phyloP scores from a whole-genome alignment of 2,888 invertebrate genomes.

The Polia nebulosa region DNA sequence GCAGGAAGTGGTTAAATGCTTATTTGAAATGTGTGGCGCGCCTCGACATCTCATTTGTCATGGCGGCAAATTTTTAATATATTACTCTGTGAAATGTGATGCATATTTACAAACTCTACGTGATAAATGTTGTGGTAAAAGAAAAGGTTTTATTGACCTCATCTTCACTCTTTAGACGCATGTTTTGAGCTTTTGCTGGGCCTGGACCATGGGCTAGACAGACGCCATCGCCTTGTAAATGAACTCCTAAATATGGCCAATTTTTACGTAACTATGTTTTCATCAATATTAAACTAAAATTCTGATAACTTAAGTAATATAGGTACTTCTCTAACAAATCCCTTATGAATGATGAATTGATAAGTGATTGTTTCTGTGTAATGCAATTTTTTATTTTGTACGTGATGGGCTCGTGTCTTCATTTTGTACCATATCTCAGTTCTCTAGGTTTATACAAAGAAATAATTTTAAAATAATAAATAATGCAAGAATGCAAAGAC shows the following conservation, averaged over 20 bases:
- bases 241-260: not conserved
- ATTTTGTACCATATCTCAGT: conserved; percentile 3
- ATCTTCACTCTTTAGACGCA: not conserved
- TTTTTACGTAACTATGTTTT: not conserved
- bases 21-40: conserved; percentile 78
- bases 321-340: not conserved
- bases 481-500: not conserved
- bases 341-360: not conserved
- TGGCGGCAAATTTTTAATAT: conserved; percentile 74
- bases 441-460: not conserved
- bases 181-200: not conserved
- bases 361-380: not conserved
- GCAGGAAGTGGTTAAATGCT: conserved; percentile 84
- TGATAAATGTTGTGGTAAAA: conserved; percentile 36
- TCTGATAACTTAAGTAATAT: not conserved
- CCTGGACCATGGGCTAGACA: not conserved
- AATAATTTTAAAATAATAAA: too few species aligned
- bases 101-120: conserved; percentile 39
- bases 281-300: not conserved
- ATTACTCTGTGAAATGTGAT: conserved; percentile 56
- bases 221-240: not conserved
- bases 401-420: not conserved
- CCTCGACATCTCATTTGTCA: conserved; percentile 74
- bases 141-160: conserved; percentile 6
- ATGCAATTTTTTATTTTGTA: not conserved